A percentile compares a stretch with the other conserved stretches of the same genome.
phyloP scores from a whole-genome alignment of 2,797 vertebrate species.

The Coendou prehensilis region DNA sequence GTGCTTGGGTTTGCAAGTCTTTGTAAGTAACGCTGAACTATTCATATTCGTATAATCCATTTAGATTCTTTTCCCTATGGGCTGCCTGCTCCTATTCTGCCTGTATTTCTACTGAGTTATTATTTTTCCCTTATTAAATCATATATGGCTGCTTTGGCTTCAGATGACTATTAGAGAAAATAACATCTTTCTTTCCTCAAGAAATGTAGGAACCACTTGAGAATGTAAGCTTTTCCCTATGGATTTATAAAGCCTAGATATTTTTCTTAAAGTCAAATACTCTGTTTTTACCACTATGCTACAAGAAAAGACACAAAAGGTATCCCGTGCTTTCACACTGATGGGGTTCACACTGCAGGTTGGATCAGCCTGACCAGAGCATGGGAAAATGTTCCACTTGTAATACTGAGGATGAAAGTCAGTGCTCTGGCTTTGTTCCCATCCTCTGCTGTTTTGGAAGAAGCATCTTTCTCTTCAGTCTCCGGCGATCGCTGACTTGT shows the following conservation, averaged over 20 bases:
- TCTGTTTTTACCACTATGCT: slow-evolving; percentile 34
- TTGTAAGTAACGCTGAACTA: neutral
- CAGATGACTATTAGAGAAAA: slow-evolving; percentile 63
- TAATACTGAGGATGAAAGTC: neutral
- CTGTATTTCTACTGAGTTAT: slow-evolving; percentile 43
- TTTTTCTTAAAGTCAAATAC: slow-evolving; percentile 13
- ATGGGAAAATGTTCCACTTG: neutral
- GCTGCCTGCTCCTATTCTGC: neutral
- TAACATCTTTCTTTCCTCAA: slow-evolving; percentile 59
- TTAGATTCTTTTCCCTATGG: neutral
- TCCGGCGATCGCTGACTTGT: neutral
- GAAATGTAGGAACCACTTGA: slow-evolving; percentile 39
- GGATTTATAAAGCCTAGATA: slow-evolving; percentile 61
- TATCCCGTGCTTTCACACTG: neutral
- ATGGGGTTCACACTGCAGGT: neutral
- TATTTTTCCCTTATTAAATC: slow-evolving; percentile 64
- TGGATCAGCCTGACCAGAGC: neutral
- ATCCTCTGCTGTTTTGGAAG: neutral
- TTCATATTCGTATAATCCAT: neutral
- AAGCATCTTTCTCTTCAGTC: neutral
- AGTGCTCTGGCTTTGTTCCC: neutral
- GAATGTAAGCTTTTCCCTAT: slow-evolving; percentile 45
- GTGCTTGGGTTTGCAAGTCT: neutral
- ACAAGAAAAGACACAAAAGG: slow-evolving; percentile 57
- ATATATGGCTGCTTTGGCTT: slow-evolving; percentile 31